A percentile compares a stretch with the other conserved stretches of the same genome.
Evolutionary conservation across 2,888 invertebrate species (phyloP).

Genomic region (Tipula lateralis): DNA sequence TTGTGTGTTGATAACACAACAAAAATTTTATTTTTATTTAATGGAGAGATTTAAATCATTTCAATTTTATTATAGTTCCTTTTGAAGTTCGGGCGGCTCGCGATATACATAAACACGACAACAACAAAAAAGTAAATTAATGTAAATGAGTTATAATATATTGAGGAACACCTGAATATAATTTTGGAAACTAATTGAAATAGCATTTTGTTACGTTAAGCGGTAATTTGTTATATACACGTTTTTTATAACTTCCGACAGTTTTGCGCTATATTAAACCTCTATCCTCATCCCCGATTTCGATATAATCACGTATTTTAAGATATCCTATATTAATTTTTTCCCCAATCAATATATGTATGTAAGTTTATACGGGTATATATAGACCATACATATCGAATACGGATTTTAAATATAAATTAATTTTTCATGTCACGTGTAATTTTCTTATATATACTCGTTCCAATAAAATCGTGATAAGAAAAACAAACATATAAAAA

Average conservation of each 20-base stretch:
- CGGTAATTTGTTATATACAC: neutral
- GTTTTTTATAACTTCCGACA: neutral
- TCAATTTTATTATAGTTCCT: slow-evolving; percentile 15
- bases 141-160: neutral
- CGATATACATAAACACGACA: neutral
- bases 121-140: neutral
- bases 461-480: neutral
- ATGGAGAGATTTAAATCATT: neutral
- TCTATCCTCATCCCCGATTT: neutral
- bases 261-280: neutral
- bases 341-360: neutral
- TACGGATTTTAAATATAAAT: neutral
- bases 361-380: too few relatives aligned
- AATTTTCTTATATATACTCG: neutral
- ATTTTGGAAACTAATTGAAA: neutral
- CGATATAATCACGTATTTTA: neutral
- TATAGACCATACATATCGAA: neutral
- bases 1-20: neutral
- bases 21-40: neutral
- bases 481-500: neutral
- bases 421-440: neutral
- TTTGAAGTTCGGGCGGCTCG: neutral
- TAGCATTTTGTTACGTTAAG: neutral
- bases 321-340: neutral
- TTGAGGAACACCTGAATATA: neutral